Conservation (phyloP, 2,113 vertebrate genomes). For the Platycercus adscitus region DNA sequence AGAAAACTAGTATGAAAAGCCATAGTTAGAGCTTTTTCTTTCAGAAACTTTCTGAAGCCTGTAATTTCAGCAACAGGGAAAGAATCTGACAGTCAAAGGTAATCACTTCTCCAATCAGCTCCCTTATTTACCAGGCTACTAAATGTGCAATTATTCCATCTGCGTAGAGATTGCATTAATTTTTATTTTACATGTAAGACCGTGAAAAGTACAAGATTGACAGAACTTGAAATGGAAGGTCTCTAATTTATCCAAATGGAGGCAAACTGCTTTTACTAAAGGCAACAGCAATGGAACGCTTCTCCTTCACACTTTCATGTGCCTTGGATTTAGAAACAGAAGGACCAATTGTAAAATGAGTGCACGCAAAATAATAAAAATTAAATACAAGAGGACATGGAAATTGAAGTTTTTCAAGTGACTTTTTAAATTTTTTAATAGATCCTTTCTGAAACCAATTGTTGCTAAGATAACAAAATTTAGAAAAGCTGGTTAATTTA, state of each 20-base stretch:
- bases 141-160: neutral
- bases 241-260: neutral
- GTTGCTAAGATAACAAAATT: neutral
- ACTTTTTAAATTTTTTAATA: neutral
- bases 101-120: constrained; percentile 35
- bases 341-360: neutral
- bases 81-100: constrained; percentile 19
- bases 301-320: neutral
- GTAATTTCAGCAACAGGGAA: neutral
- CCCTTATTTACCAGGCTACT: constrained; percentile 28
- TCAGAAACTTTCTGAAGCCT: neutral
- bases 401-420: neutral
- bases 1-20: neutral
- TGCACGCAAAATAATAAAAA: neutral
- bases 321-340: neutral
- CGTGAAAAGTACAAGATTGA: neutral
- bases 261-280: neutral
- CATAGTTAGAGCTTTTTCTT: constrained; percentile 25
- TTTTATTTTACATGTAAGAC: neutral
- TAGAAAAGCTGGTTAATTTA: neutral
- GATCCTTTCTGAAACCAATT: neutral
- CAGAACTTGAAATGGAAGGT: neutral
- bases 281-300: neutral
- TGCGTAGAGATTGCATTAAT: neutral
- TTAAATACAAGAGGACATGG: neutral